Evolutionary conservation across 1,140 invertebrate genomes (phyloP).

Genomic region (Nilaparvata lugens): DNA sequence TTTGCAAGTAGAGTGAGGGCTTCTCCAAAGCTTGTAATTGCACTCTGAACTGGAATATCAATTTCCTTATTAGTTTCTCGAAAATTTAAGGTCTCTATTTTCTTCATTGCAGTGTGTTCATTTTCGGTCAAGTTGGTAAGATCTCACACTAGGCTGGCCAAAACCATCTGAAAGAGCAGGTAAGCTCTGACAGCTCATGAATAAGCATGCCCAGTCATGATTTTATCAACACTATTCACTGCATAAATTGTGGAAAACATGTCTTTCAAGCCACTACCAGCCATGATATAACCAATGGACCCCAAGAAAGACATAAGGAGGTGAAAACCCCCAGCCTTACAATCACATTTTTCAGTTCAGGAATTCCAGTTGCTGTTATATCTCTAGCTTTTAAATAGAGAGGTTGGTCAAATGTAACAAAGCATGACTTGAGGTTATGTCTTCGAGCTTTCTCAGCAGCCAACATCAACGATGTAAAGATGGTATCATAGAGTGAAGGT

Average conservation of each 20-base stretch:
- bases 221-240: slow-evolving; percentile 30
- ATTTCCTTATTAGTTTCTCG: neutral
- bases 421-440: no score
- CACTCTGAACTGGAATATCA: no score
- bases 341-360: slow-evolving; percentile 1
- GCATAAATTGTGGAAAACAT: slow-evolving; percentile 28
- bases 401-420: slow-evolving; percentile 28
- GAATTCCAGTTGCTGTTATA: slow-evolving; percentile 27
- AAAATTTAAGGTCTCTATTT: neutral
- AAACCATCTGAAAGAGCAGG: slow-evolving; percentile 12
- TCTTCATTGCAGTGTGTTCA: neutral
- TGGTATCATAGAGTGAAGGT: no score
- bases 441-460: no score
- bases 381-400: slow-evolving; percentile 37
- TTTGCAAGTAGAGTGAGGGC: neutral
- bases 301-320: slow-evolving; percentile 35
- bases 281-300: slow-evolving; percentile 33
- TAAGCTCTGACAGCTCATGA: slow-evolving; percentile 35
- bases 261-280: slow-evolving; percentile 33
- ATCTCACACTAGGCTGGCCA: neutral
- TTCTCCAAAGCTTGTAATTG: neutral
- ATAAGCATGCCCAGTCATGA: slow-evolving; percentile 35
- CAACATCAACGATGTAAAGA: no score
- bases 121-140: neutral
- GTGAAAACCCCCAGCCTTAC: slow-evolving; percentile 31